A percentile compares a stretch with the other conserved stretches of the same genome.
Conservation (phyloP, 2,113 vertebrate species). For the Stercorarius parasiticus region DNA sequence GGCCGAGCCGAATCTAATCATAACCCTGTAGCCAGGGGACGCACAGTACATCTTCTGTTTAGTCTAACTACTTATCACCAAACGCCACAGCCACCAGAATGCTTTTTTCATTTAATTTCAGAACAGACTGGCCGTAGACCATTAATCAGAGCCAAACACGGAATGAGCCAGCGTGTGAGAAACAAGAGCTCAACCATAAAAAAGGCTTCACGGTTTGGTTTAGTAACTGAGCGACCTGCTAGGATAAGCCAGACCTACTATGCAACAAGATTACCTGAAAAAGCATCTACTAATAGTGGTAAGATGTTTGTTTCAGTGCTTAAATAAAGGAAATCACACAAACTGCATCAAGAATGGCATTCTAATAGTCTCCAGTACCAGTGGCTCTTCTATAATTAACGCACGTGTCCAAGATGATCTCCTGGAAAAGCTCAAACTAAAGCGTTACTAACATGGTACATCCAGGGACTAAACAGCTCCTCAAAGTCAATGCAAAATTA, state of each 20-base stretch:
- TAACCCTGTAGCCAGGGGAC: constrained; percentile 10
- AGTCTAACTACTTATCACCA: constrained; percentile 59
- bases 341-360: background rate
- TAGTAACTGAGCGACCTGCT: background rate
- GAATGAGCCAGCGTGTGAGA: background rate
- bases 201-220: background rate
- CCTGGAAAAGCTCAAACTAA: background rate
- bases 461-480: background rate
- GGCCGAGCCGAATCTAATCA: constrained; percentile 40
- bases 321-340: background rate
- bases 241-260: background rate
- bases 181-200: background rate
- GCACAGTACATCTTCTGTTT: constrained; percentile 41
- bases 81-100: constrained; percentile 34
- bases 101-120: constrained; percentile 11
- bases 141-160: constrained; percentile 22
- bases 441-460: background rate
- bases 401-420: background rate
- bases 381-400: background rate
- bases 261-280: background rate
- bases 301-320: background rate
- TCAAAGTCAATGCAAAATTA: background rate
- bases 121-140: background rate
- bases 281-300: background rate
- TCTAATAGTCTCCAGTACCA: background rate